A percentile compares a stretch with the other conserved stretches of the same genome.
These are phyloP conservation scores for Drosophila kikkawai DNA, from an alignment of 1,140 invertebrate genomes.

Conservation along the genomic window DNA sequence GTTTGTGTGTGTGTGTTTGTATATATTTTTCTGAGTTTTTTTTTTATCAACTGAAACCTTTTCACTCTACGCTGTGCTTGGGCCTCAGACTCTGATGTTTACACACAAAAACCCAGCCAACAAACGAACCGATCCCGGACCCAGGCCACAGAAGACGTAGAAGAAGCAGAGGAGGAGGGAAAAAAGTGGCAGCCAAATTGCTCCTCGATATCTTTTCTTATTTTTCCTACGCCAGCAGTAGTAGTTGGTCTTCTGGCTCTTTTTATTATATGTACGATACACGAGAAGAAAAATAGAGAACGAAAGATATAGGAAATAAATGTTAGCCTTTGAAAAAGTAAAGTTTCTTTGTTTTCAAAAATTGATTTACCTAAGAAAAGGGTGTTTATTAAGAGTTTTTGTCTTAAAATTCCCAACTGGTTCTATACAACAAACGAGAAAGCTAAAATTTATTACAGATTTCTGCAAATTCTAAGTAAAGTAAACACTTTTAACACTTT, in stretches of 20 bases:
- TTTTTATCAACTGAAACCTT: conserved; percentile 78
- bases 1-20: conserved; percentile 64
- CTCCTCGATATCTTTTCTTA: conserved; percentile 81
- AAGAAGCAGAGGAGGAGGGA: conserved; percentile 29
- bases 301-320: too few relatives aligned
- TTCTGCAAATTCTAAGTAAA: background rate
- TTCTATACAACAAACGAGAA: background rate
- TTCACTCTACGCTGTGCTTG: conserved; percentile 53
- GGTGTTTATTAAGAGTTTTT: background rate
- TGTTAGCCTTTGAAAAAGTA: background rate
- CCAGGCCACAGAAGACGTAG: conserved; percentile 11
- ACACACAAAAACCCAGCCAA: conserved; percentile 66
- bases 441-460: too few relatives aligned
- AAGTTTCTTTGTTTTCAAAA: background rate
- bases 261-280: conserved; percentile 51
- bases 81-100: conserved; percentile 59
- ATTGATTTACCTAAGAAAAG: too few relatives aligned
- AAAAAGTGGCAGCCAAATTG: conserved; percentile 81
- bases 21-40: conserved; percentile 52
- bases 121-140: conserved; percentile 51
- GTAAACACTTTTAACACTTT: background rate
- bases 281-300: background rate
- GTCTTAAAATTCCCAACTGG: background rate
- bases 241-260: conserved; percentile 61
- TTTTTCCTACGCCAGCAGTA: conserved; percentile 67